Base-by-base conservation (phyloP, 2,113 vertebrate genomes). In the Dromaius novaehollandiae region DNA sequence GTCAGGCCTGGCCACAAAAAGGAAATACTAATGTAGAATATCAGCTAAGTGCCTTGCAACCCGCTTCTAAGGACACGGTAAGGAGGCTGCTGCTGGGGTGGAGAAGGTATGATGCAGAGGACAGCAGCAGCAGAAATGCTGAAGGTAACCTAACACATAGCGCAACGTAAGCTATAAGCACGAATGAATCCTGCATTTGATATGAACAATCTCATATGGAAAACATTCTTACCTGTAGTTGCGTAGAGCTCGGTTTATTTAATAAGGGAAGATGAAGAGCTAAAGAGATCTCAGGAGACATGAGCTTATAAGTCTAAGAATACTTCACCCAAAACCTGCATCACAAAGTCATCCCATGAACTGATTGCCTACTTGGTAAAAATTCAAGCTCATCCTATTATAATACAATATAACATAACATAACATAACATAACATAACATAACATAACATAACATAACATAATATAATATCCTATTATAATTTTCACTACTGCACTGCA, bases 91-190 rank as follows among this genome's bases (percentile, higher is more conserved):
- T 69, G 51, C 8, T 24, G 70, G 48, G 13, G 21, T 58, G 21
- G 22, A 50, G 60, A 40, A 68, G 6, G 14, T 28, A 17, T 20
- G n/a, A 12, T 1, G 1, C 24, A 28, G 11, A 22, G 7, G 34
- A 22, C 1, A 2, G 26, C 46, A 77, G 25, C 30, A 61, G 38
- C 19, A 66, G 40, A 56, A 71, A 44, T 9, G 32, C 22, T 46
- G 46, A 55, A 8, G 16, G 61, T 50, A 26, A 75, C 8, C 21
- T 48, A 21, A 24, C 5, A 71, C 10, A 1, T 32, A 11, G 11
- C 0, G 0, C 18, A 34, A 26, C 2, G 1, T 40, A 12, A 13
- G 28, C 51, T 58, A 24, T 12, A 40, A 58, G 3, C 20, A 20
- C 9, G 21, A 55, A 48, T 1, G 46, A 75, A 55, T 48, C 28